Base-by-base conservation (phyloP, 2,113 vertebrate genomes). In the Hiodon alosoides region DNA sequence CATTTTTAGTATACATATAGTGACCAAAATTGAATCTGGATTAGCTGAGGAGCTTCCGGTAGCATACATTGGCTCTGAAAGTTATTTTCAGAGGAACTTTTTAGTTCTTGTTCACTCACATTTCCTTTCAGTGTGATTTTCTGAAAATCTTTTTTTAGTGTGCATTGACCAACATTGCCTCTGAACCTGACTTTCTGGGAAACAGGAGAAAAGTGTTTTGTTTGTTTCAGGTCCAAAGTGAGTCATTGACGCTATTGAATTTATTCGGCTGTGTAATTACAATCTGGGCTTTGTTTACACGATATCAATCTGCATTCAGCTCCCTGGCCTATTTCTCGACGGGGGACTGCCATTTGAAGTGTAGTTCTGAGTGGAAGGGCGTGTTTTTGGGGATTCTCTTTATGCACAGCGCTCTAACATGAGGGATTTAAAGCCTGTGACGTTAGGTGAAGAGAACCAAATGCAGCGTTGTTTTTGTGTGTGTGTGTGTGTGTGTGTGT, bases 141-240 rank as follows among this genome's bases (percentile, higher is more conserved):
- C 31, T 31, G 31, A 31, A 31, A 31, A 31, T 31, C 31, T 31
- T 31, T 31, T 31, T 31, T 31, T 60, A 48, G 5, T 54, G n/a
- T 31, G 52, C 64, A 64, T 51, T 17, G 80, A 79, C 73, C 76
- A 69, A 78, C 80, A 72, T 84, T 31, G 84, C 81, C 74, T 83
- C 79, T 85, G 79, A 84, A 85, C 85, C 85, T 78, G 78, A 80
- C 82, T 85, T 58, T 74, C 79, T 80, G 80, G 78, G 73, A 78
- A 87, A 84, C 85, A 84, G 87, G 86, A 87, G 89, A 88, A 71
- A 88, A 87, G 83, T 70, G 61, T 75, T 76, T 77, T 64, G 84
- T 82, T 83, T 75, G 71, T 64, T 81, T 77, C 79, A 67, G 0
- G 14, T 76, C 74, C 72, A 70, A 79, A 67, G 76, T 75, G 72